phyloP scores from a whole-genome alignment of 1,140 invertebrate species.

The Eueides isabella region DNA sequence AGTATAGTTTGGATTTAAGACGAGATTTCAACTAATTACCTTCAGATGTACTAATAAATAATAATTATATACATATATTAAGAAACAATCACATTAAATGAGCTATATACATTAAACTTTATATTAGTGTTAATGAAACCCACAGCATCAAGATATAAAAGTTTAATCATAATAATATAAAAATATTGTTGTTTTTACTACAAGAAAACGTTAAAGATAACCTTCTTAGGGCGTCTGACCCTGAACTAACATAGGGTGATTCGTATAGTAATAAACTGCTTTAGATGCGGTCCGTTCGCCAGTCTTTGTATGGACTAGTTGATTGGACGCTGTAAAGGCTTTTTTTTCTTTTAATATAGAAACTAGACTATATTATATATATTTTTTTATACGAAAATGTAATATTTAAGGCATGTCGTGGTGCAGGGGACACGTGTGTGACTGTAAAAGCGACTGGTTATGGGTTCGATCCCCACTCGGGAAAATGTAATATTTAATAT shows the following conservation, averaged over 20 bases:
- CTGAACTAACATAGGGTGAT: neutral
- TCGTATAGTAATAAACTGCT: conserved; percentile 2
- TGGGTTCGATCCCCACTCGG: too few species aligned
- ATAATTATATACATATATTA: neutral
- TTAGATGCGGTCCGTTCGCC: neutral
- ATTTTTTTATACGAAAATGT: neutral
- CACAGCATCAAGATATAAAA: neutral
- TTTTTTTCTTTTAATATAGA: neutral
- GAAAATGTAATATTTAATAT: too few species aligned
- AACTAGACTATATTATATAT: too few species aligned
- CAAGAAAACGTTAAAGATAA: conserved; percentile 5
- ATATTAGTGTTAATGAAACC: neutral
- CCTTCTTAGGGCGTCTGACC: neutral
- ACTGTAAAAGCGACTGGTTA: too few species aligned
- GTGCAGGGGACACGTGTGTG: too few species aligned
- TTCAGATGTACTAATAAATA: too few species aligned
- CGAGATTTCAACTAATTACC: too few species aligned
- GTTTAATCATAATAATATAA: neutral
- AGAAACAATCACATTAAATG: neutral
- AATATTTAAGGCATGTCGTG: too few species aligned
- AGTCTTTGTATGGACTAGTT: neutral
- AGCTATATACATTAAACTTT: neutral
- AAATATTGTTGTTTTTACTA: neutral
- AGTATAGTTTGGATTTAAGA: too few species aligned
- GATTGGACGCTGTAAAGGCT: neutral